A percentile compares a stretch with the other conserved stretches of the same genome.
These are phyloP conservation scores for Drosophila baimaii DNA, from an alignment of 1,140 invertebrate species.

Conservation along the genomic window DNA sequence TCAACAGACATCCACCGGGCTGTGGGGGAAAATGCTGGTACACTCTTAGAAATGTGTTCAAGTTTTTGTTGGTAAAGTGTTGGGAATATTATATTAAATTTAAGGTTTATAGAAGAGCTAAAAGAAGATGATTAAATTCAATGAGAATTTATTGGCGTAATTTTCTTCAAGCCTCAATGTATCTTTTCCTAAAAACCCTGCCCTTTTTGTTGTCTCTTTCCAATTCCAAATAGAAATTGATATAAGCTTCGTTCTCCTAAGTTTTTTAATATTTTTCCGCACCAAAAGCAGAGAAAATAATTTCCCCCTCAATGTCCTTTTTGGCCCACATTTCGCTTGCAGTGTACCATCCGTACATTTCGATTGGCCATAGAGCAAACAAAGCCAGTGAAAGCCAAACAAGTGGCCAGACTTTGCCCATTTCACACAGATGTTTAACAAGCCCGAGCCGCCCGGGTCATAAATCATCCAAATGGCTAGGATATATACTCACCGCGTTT, in stretches of 20 bases:
- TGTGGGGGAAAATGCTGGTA: not conserved
- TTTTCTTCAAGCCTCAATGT: not conserved
- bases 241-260: not conserved
- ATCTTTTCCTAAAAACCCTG: too few relatives aligned
- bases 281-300: too few relatives aligned
- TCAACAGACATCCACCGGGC: constrained; percentile 28
- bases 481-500: constrained; percentile 47
- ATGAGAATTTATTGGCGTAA: not conserved
- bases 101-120: too few relatives aligned
- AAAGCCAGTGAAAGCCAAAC: constrained; percentile 69
- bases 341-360: constrained; percentile 27
- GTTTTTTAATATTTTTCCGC: too few relatives aligned
- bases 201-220: not conserved
- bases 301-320: not conserved
- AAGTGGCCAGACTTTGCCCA: constrained; percentile 62
- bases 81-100: not conserved
- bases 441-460: constrained; percentile 68
- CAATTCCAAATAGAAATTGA: not conserved
- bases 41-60: constrained; percentile 7
- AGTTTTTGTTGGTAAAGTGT: not conserved
- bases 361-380: constrained; percentile 60
- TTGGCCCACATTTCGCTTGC: not conserved
- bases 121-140: not conserved
- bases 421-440: constrained; percentile 80
- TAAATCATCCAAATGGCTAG: constrained; percentile 70